A percentile compares a stretch with the other conserved stretches of the same genome.
Conservation (phyloP, 2,113 vertebrate species). For the Stegastes partitus region DNA sequence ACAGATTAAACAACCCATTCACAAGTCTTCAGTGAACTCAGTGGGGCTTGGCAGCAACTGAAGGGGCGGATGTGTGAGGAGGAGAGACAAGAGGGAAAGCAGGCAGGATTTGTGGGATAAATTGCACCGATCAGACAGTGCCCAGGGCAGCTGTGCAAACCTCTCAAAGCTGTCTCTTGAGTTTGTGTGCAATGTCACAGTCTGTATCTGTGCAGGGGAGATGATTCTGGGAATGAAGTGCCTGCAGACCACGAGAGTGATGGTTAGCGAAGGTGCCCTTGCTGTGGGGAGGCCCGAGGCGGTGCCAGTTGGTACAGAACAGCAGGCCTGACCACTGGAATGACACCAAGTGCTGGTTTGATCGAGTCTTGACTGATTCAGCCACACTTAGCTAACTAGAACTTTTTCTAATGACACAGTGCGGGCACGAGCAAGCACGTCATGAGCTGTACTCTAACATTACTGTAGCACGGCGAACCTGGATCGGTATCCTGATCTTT, state of each 20-base stretch:
- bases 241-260: slow-evolving; percentile 47
- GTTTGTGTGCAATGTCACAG: slow-evolving; percentile 40
- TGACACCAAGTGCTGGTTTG: slow-evolving; percentile 29
- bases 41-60: slow-evolving; percentile 47
- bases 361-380: slow-evolving; percentile 35
- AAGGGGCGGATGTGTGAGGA: slow-evolving; percentile 35
- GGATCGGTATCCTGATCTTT: too few relatives aligned
- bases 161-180: slow-evolving; percentile 50
- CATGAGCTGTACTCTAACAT: not conserved
- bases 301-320: slow-evolving; percentile 47
- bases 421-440: not conserved
- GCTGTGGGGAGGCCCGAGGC: slow-evolving; percentile 51
- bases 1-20: slow-evolving; percentile 32
- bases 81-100: slow-evolving; percentile 36
- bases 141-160: slow-evolving; percentile 68
- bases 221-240: slow-evolving; percentile 53
- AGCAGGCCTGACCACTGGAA: slow-evolving; percentile 35
- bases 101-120: slow-evolving; percentile 56
- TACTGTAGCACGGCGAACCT: not conserved
- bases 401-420: not conserved
- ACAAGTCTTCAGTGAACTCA: slow-evolving; percentile 18
- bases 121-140: slow-evolving; percentile 45
- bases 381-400: not conserved
- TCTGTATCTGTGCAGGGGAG: slow-evolving; percentile 53
- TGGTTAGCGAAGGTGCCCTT: slow-evolving; percentile 72